Evolutionary conservation across 2,888 invertebrate genomes (phyloP).

Genomic region (Arge pagana): DNA sequence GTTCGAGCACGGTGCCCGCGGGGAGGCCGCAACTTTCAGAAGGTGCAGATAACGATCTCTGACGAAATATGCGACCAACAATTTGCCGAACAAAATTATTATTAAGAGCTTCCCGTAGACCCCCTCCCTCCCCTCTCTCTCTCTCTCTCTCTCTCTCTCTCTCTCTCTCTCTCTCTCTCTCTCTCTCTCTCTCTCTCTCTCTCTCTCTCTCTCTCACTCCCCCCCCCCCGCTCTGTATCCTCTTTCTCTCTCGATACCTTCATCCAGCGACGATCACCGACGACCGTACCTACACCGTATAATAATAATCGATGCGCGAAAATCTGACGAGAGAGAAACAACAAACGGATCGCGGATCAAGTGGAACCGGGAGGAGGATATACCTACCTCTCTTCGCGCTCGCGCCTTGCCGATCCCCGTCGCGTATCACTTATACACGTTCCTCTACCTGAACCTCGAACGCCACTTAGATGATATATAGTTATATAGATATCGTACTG

Average conservation of each 20-base stretch:
- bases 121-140: conserved; percentile 1
- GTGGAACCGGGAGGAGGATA: background rate
- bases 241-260: conserved; percentile 15
- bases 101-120: conserved; percentile 52
- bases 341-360: background rate
- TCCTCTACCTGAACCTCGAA: conserved; percentile 3
- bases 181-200: background rate
- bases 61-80: conserved; percentile 53
- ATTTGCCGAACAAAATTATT: conserved; percentile 57
- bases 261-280: too few species aligned
- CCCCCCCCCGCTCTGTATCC: background rate
- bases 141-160: conserved; percentile 9
- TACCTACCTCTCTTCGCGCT: background rate
- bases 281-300: too few species aligned
- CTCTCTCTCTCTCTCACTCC: conserved; percentile 9
- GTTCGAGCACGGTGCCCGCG: conserved; percentile 10
- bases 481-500: conserved; percentile 25
- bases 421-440: conserved; percentile 12
- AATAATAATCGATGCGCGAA: conserved; percentile 44
- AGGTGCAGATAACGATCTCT: conserved; percentile 51
- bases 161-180: background rate
- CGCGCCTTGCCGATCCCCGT: background rate
- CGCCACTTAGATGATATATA: conserved; percentile 24
- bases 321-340: conserved; percentile 32
- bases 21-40: conserved; percentile 46